Base-by-base conservation (phyloP, 2,888 invertebrate species). In the Hydriomena furcata region DNA sequence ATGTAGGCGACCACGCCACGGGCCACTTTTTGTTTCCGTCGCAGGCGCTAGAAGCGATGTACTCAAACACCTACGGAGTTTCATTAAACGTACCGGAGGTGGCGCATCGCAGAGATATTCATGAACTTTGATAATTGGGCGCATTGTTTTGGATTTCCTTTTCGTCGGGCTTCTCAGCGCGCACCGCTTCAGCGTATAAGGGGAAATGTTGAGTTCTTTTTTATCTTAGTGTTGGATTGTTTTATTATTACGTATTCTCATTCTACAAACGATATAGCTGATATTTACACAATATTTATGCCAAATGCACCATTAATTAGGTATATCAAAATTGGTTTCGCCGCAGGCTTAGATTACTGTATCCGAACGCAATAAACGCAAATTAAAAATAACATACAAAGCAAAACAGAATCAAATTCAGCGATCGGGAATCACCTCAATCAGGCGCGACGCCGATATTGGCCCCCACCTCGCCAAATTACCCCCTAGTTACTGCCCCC, bases 1-100 rank as follows among this genome's bases (percentile, higher is more conserved):
- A 89, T 88, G 89, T 87, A 87, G 89, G 85, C 87, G 83, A 85
- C 89, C 87, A 79, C 86, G 88, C 87, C 84, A 79, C 80, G 78
- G 73, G 82, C 81, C 79, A 87, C 89, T 90, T 90, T 90, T 90
- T 90, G 86, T 82, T 88, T 86, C 87, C 88, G 83, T 77, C 79
- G 77, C 72, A 84, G 89, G 88, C 84, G 86, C 83, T 86, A 88
- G 80, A 75, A 84, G 81, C 78, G 76, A 73, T 84, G 86, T 86
- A 82, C 85, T 89, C 85, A 82, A 87, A 89, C 89, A 86, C 87
- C 87, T 84, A 82, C 81, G 61, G 79, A 80, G 81, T 85, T 86
- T 89, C 84, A 90, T 87, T 88, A 86, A 86, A 84, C 78, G 79
- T 76, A 70, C 45, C 48, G 45, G 48, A 41, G 34, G 36, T 30